A percentile compares a stretch with the other conserved stretches of the same genome.
These are phyloP conservation scores for Eristalis arbustorum DNA, from an alignment of 2,888 invertebrate genomes.

Conservation along the genomic window DNA sequence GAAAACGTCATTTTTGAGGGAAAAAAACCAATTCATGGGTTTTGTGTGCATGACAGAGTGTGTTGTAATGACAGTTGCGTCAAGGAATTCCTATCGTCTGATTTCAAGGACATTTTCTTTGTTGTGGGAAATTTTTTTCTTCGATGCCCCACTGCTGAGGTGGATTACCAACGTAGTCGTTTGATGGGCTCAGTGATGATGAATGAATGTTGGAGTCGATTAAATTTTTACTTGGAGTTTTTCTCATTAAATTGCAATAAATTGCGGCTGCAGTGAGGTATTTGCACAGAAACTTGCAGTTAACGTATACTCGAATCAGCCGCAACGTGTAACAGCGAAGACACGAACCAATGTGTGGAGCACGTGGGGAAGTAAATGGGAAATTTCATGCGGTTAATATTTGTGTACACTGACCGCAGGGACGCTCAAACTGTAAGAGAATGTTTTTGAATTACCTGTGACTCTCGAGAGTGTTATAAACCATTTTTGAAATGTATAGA, in stretches of 20 bases:
- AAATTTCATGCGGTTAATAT: constrained; percentile 9
- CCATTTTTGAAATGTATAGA: too few relatives aligned
- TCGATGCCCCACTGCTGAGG: too few relatives aligned
- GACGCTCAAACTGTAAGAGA: constrained; percentile 5
- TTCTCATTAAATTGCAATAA: background rate
- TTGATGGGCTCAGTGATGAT: background rate
- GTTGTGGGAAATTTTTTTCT: constrained; percentile 36
- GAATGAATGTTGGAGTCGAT: background rate
- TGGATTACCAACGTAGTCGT: background rate
- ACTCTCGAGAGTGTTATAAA: too few relatives aligned
- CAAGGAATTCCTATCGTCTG: constrained; percentile 2
- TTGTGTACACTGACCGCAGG: background rate
- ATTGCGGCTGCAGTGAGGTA: background rate
- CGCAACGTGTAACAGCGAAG: background rate
- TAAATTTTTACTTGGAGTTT: background rate
- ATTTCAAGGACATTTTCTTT: constrained; percentile 32
- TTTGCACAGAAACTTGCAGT: background rate
- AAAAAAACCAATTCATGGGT: background rate
- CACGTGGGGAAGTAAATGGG: background rate
- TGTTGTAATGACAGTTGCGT: constrained; percentile 15
- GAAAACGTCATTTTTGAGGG: constrained; percentile 29
- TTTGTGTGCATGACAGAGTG: background rate
- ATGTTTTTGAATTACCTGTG: background rate
- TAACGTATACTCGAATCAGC: background rate
- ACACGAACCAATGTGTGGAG: background rate